Evolutionary conservation across 1,140 invertebrate genomes (phyloP).

Genomic region (Bathynomus jamesi): DNA sequence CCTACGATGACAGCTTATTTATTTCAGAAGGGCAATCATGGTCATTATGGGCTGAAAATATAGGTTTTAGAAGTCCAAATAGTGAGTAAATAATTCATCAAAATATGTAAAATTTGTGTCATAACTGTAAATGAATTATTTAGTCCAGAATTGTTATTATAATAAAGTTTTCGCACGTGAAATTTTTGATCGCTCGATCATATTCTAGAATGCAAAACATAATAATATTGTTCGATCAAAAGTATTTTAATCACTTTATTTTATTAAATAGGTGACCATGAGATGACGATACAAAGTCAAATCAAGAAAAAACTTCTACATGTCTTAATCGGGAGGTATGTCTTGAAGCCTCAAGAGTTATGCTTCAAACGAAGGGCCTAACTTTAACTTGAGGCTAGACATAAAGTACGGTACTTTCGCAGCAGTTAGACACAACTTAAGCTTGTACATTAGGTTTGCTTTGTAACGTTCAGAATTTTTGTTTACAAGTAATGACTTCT

Average conservation of each 20-base stretch:
- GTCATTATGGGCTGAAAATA: slow-evolving; percentile 13
- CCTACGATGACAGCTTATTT: slow-evolving; percentile 18
- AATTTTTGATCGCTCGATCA: background rate
- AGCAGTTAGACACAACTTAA: too few species aligned
- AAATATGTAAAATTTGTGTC: too few species aligned
- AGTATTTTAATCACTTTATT: background rate
- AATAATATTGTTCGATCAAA: background rate
- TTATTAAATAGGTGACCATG: background rate
- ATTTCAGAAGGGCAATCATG: slow-evolving; percentile 18
- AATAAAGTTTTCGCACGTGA: background rate
- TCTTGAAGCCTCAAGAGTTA: too few species aligned
- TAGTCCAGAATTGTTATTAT: background rate
- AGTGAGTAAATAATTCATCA: background rate
- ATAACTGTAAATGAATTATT: too few species aligned
- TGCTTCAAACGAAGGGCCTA: too few species aligned
- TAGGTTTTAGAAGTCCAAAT: background rate
- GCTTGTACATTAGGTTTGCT: too few species aligned
- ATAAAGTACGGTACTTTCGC: too few species aligned
- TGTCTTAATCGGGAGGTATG: background rate
- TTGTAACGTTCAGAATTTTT: too few species aligned
- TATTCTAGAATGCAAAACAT: too few species aligned
- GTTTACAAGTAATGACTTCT: too few species aligned
- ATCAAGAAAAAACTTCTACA: background rate
- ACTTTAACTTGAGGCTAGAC: too few species aligned
- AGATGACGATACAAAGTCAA: background rate